Base-by-base conservation (phyloP, 1,140 invertebrate genomes). In the Cydia fagiglandana region DNA sequence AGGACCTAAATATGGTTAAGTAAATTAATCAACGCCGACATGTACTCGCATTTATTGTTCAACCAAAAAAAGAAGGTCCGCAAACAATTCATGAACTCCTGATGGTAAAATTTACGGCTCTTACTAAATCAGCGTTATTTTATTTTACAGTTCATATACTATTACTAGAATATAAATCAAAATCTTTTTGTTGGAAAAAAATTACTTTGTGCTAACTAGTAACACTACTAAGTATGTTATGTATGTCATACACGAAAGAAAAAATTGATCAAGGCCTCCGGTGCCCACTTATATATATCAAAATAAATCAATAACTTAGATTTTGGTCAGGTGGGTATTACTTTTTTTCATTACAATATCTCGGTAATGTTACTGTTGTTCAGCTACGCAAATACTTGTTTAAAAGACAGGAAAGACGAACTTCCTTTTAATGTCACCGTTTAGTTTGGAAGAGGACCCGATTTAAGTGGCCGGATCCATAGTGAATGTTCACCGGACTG, bases 401-500 rank as follows among this genome's bases (percentile, higher is more conserved):
- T 56, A 7, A 56, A 56, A 24, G 0, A 24, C 20, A 61, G 7
- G 10, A 24, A 61, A 24, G 7, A 61, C 56, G 7, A 61, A 12
- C 20, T 61, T 20, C 20, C 56, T 24, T 24, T 12, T 7, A 61
- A 61, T 24, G 20, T 24, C 20, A 61, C 56, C 9, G 50, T 12
- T 68, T 70, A 70, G 66, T 45, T 41, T 20, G 15, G 38, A 41
- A 70, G 15, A 70, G 15, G 66, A 10, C 34, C 20, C 34, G 66
- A 70, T 38, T n/a, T n/a, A 70, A 70, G 66, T 70, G 66, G 66
- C 66, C 7, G 66, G 66, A n/a, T 77, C 68, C 41, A 64, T 76
- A 79, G 74, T 73, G 56, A 79, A 77, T 81, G 84, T 76, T 84
- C 86, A 87, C 75, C 88, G 87, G 89, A 83, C 84, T 84, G 74